phyloP scores from a whole-genome alignment of 2,113 vertebrate genomes.

The Orthochromis indermauri region DNA sequence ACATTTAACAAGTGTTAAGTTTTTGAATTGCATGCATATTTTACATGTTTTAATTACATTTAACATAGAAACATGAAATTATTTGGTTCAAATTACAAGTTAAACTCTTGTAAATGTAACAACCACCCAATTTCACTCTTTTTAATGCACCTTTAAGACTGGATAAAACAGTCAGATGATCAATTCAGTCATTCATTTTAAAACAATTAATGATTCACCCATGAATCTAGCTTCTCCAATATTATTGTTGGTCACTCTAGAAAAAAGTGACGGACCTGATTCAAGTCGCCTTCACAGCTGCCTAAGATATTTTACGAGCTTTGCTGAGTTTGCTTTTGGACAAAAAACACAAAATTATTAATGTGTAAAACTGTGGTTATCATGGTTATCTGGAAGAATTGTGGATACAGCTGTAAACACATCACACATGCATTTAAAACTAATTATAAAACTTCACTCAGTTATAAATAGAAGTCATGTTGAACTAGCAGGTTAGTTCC shows the following conservation, averaged over 20 bases:
- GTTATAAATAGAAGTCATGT: background rate
- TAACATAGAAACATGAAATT: background rate
- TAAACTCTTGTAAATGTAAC: background rate
- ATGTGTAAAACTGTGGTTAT: background rate
- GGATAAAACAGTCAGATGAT: background rate
- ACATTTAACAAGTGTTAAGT: background rate
- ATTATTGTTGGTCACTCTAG: background rate
- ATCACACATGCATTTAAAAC: background rate
- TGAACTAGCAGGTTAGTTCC: background rate
- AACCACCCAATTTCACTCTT: background rate
- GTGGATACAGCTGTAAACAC: background rate
- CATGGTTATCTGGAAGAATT: background rate
- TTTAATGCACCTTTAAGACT: background rate
- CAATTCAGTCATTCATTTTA: background rate
- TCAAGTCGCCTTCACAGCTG: background rate
- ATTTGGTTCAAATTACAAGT: background rate
- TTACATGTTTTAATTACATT: background rate
- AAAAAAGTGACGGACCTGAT: background rate
- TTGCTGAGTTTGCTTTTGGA: background rate
- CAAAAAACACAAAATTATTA: background rate
- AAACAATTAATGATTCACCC: background rate
- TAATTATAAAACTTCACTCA: background rate
- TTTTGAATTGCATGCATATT: background rate
- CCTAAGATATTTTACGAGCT: background rate
- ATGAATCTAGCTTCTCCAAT: background rate